phyloP scores from a whole-genome alignment of 2,888 invertebrate genomes.

The Flexamia atlantica region DNA sequence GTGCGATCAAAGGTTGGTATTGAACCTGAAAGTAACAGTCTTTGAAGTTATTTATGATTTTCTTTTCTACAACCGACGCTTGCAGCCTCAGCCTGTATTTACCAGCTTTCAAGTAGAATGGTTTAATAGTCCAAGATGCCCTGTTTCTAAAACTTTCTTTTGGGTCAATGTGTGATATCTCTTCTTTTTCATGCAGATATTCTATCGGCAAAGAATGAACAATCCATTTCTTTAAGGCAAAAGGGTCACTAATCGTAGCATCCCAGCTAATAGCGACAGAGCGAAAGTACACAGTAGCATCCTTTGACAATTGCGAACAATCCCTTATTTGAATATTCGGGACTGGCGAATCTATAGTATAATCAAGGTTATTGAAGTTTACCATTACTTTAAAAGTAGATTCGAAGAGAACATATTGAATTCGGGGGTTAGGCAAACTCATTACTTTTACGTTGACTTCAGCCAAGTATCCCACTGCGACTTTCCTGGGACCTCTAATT shows the following conservation, averaged over 20 bases:
- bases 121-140: neutral
- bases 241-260: neutral
- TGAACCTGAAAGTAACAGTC: constrained; percentile 2
- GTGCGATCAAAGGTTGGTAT: neutral
- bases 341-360: neutral
- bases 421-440: no score
- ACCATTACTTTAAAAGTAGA: neutral
- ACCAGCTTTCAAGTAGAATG: neutral
- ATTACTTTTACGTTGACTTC: no score
- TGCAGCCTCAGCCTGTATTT: neutral
- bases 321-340: neutral
- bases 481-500: no score
- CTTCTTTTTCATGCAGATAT: neutral
- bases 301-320: neutral
- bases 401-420: no score
- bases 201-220: neutral
- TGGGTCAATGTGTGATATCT: neutral
- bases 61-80: neutral
- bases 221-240: neutral
- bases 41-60: neutral
- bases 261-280: neutral
- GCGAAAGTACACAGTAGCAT: neutral
- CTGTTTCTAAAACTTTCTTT: neutral
- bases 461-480: no score
- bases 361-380: neutral